Evolutionary conservation across 1,140 invertebrate genomes (phyloP), one percentile per base, ranked within the genome.

Genomic region (Drosophila baimaii): DNA sequence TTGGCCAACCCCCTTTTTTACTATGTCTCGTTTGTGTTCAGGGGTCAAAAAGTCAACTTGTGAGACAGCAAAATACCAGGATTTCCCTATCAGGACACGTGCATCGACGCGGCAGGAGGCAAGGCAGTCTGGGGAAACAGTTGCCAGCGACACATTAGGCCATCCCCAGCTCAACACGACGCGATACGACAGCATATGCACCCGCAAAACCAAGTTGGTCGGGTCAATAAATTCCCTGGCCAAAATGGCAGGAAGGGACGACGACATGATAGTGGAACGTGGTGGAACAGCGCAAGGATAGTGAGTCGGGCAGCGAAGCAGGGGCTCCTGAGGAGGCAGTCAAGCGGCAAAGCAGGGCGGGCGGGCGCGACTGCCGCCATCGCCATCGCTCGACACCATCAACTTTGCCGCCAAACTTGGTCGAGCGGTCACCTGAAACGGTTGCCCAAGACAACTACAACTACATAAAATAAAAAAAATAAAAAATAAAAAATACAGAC

Each of bases 361-460:
- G 9, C 5, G 46, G 23, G 15, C 19, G 19, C 19, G 33, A 29
- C 49, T 33, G 44, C 23, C 35, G 64, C 35, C 44, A 62, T 29
- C 49, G 64, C 41, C 33, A 69, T 72, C 66, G 66, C 66, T 41
- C 69, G 66, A 58, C 66, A 71, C 66, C 65, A 69, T 69, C 65
- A 29, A 33, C 62, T n/a, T 52, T 27, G 35, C 35, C 54, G 64
- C 39, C 47, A 23, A 49, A 64, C 54, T 58, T 23, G 39, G 33
- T 65, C 21, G 39, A 58, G 41, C 69, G 69, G 66, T 71, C 69
- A 72, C 43, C 66, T 47, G 51, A 71, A 58, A 72, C 35, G 31
- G 68, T 71, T 71, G 33, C 65, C 33, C 37, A n/a, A 65, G 56
- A 65, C 62, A 62, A 65, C 62, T 43, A 31, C 19, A 15, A 29